These are phyloP conservation scores for Apamea anceps DNA, from an alignment of 2,888 invertebrate species.

Conservation along the genomic window DNA sequence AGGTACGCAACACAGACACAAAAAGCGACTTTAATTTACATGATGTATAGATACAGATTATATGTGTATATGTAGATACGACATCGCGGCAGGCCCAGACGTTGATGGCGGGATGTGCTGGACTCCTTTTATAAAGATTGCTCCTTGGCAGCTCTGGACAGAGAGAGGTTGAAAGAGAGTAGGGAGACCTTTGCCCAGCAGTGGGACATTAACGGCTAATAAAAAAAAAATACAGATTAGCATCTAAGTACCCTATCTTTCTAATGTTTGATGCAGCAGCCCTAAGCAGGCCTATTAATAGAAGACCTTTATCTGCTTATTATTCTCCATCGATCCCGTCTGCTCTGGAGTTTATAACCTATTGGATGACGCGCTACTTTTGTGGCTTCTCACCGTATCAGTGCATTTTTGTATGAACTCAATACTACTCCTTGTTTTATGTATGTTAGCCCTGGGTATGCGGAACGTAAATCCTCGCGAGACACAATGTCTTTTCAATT, in stretches of 20 bases:
- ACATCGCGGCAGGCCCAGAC: too few species aligned
- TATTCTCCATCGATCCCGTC: slow-evolving; percentile 62
- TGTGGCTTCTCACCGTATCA: slow-evolving; percentile 21
- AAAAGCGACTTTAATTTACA: too few species aligned
- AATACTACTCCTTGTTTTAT: not conserved
- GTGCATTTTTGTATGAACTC: slow-evolving; percentile 1
- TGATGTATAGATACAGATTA: too few species aligned
- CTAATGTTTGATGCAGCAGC: slow-evolving; percentile 28
- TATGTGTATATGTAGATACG: too few species aligned
- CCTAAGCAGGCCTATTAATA: slow-evolving; percentile 59
- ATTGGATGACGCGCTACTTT: slow-evolving; percentile 65
- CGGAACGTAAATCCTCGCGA: not conserved
- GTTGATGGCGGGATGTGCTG: too few species aligned
- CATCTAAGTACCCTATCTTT: not conserved
- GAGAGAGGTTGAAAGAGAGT: not conserved
- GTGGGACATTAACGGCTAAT: not conserved
- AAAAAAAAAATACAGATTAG: not conserved
- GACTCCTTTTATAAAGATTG: too few species aligned
- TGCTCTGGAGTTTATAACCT: slow-evolving; percentile 66
- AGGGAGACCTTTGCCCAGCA: not conserved
- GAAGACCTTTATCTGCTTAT: slow-evolving; percentile 57
- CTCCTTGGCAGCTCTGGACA: not conserved
- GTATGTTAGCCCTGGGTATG: not conserved
- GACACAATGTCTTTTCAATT: not conserved
- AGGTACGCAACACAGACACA: too few species aligned